These are phyloP conservation scores for Stictonetta naevosa DNA, from an alignment of 2,113 vertebrate species.

Conservation along the genomic window DNA sequence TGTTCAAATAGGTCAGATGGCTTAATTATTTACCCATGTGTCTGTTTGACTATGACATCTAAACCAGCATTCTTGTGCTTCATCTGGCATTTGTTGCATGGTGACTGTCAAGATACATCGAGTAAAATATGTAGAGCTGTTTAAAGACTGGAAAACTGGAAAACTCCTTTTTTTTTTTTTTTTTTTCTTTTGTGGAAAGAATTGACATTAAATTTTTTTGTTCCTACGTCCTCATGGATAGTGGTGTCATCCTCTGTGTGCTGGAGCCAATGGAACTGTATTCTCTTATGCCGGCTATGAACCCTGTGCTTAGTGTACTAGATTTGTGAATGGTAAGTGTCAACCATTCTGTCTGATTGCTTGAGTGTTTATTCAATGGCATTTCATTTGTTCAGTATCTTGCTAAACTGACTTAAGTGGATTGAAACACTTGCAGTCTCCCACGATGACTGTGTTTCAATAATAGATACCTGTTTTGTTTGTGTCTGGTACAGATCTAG, in stretches of 20 bases:
- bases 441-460: neutral
- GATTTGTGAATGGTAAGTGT: constrained; percentile 43
- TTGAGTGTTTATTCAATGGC: neutral
- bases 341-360: too few species aligned
- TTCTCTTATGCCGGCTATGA: neutral
- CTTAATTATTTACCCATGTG: constrained; percentile 64
- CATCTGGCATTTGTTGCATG: neutral
- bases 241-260: neutral
- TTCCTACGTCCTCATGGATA: neutral
- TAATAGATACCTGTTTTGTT: neutral
- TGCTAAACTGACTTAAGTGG: neutral
- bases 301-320: neutral
- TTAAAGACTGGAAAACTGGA: neutral
- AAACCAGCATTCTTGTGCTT: neutral
- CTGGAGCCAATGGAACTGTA: neutral
- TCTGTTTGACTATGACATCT: constrained; percentile 54
- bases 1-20: constrained; percentile 47
- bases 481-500: neutral
- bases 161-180: neutral
- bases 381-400: neutral
- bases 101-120: neutral
- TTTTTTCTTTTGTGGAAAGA: neutral
- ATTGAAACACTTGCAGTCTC: neutral
- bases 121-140: neutral
- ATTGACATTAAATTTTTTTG: neutral